Conservation (phyloP, 2,113 vertebrate genomes). For the Sceloporus tristichus region DNA sequence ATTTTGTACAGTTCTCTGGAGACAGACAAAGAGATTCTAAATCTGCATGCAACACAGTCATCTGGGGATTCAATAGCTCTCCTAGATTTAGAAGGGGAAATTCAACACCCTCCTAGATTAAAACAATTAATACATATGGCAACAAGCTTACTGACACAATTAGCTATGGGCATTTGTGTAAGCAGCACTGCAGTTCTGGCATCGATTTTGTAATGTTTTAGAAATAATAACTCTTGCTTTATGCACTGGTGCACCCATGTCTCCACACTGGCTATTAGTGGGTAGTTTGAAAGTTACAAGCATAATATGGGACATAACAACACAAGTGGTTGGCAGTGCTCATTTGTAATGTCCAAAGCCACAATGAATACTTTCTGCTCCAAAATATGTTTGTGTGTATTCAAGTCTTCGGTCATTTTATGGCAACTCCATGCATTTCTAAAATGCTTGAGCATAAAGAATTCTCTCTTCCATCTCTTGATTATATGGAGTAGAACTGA, state of each 20-base stretch:
- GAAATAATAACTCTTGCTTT: not conserved
- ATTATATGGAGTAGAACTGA: not conserved
- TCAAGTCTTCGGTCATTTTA: too few species aligned
- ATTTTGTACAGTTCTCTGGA: not conserved
- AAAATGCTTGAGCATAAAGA: conserved; percentile 25
- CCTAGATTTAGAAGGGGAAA: not conserved
- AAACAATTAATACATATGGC: not conserved
- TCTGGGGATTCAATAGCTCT: not conserved
- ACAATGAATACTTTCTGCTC: not conserved
- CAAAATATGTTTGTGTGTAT: too few species aligned
- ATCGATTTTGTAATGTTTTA: not conserved
- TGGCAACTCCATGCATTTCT: too few species aligned
- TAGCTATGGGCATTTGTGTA: not conserved
- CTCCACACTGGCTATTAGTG: not conserved
- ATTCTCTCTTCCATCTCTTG: not conserved
- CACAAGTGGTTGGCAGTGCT: not conserved
- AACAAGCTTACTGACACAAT: not conserved
- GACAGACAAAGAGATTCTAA: not conserved
- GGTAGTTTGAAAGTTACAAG: conserved; percentile 10
- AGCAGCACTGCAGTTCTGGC: not conserved
- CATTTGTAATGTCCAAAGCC: not conserved
- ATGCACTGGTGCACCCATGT: not conserved
- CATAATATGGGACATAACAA: not conserved
- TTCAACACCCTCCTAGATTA: not conserved
- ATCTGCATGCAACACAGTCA: not conserved